Base-by-base conservation (phyloP, 2,113 vertebrate genomes). In the Actenoides lindsayi region DNA sequence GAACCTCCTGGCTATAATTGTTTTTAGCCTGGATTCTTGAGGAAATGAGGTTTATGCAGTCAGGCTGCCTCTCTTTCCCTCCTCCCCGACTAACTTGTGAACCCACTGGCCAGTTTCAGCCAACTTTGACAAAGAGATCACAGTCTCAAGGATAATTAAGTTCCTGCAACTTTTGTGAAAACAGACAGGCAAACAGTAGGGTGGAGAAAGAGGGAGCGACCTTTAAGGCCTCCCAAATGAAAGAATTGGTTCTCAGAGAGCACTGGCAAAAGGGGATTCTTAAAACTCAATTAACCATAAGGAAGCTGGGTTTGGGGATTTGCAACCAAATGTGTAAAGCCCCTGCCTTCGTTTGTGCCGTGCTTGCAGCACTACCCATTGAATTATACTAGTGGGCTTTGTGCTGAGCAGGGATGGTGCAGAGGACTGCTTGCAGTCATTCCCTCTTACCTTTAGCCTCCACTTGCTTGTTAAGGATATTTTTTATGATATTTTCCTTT, bases 1-100 rank as follows among this genome's bases (percentile, higher is more conserved):
- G 94, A 94, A 96, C 93, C 94, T 95, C 83, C 93, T 95, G 93
- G 90, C 93, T 96, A 70, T 90, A 76, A 93, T 93, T 95, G 81
- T 44, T 94, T 96, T 89, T 89, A 96, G 91, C 65, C 77, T 89
- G 73, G 53, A 63, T 96, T 94, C 87, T 96, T 78, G 73, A 89
- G 70, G 83, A 96, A 87, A 84, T 87, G 48, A 87, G 77, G 77
- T 53, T 95, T 93, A 41, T 14, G 60, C 30, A 89, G 87, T 59
- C 80, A 84, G 69, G 65, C 77, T 89, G 87, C 91, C 79, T 67
- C 50, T 69, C 50, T 63, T 63, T 85, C 59, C 51, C 33, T 89
- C 46, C 56, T 59, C 53, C 56, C 30, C 17, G 35, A 30, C 37
- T 89, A 74, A 87, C 80, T 92, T 84, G 70, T 60, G 64, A 94